Percentiles rank a stretch among this genome's conserved stretches.
These are phyloP conservation scores for Zoanthus sociatus DNA, from an alignment of 92 coral and sea anemone species.

Conservation along the genomic window DNA sequence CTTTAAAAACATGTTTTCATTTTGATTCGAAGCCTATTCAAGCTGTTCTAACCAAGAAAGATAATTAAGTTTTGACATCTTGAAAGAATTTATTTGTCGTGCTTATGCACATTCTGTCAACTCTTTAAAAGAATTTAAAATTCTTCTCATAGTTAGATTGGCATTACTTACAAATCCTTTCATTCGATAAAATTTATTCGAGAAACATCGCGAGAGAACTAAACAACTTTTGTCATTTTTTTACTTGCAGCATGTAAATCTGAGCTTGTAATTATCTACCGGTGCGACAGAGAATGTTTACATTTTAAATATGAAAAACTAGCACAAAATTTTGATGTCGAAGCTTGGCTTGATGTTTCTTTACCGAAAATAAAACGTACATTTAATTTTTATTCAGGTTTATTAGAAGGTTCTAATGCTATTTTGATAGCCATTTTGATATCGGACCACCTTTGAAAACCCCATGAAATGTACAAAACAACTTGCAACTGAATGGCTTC, in stretches of 20 bases:
- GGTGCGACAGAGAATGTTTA: not conserved
- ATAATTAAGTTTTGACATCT: conserved; percentile 5
- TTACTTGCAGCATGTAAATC: not conserved
- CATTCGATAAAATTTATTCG: not conserved
- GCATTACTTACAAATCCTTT: not conserved
- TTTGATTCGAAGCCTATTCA: not conserved
- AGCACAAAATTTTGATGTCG: not conserved
- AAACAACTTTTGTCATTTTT: not conserved
- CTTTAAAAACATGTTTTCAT: not conserved
- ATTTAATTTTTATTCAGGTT: not conserved
- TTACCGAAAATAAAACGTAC: conserved; percentile 4
- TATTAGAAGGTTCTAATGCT: conserved; percentile 6
- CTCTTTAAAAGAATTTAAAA: not conserved
- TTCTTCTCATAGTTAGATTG: not conserved
- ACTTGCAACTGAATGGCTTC: conserved; percentile 57
- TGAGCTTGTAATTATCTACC: not conserved
- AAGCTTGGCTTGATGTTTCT: not conserved
- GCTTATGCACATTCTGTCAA: not conserved
- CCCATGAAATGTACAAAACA: conserved; percentile 39
- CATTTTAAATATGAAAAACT: not conserved
- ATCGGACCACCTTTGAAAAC: conserved; percentile 24
- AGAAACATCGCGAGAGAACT: not conserved
- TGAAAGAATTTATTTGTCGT: not conserved
- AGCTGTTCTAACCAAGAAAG: not conserved
- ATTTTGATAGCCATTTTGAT: conserved; percentile 38